Conservation (phyloP, 1,140 invertebrate species). For the Bombus superbus region DNA sequence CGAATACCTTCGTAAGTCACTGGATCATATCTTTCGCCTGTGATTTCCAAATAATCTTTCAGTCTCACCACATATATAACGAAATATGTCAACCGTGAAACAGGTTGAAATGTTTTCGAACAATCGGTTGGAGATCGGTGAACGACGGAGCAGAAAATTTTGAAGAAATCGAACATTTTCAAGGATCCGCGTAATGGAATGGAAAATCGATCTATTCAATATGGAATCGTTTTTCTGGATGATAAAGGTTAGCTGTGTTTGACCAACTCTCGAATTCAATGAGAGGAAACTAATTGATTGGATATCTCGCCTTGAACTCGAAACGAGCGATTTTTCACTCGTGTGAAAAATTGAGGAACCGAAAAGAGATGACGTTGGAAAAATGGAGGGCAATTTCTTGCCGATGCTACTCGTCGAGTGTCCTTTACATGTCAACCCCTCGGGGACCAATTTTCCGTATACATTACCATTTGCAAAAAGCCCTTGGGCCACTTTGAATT, state of each 20-base stretch:
- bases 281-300: slow-evolving; percentile 7
- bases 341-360: not conserved
- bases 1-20: too few relatives aligned
- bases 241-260: not conserved
- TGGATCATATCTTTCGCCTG: too few relatives aligned
- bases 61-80: too few relatives aligned
- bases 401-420: not conserved
- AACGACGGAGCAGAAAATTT: not conserved
- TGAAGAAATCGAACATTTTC: not conserved
- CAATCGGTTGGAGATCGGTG: too few relatives aligned
- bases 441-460: not conserved
- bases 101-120: too few relatives aligned
- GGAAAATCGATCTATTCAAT: not conserved
- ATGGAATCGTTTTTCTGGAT: not conserved
- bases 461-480: not conserved
- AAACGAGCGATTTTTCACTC: slow-evolving; percentile 4
- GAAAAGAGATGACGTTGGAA: not conserved
- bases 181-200: not conserved
- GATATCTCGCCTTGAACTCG: not conserved
- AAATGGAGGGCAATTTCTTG: slow-evolving; percentile 19
- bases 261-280: not conserved
- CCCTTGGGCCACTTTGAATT: not conserved
- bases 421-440: not conserved
- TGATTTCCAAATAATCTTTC: too few relatives aligned
- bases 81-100: too few relatives aligned